Conservation (phyloP, 1,140 invertebrate genomes). For the Diabrotica virgifera region DNA sequence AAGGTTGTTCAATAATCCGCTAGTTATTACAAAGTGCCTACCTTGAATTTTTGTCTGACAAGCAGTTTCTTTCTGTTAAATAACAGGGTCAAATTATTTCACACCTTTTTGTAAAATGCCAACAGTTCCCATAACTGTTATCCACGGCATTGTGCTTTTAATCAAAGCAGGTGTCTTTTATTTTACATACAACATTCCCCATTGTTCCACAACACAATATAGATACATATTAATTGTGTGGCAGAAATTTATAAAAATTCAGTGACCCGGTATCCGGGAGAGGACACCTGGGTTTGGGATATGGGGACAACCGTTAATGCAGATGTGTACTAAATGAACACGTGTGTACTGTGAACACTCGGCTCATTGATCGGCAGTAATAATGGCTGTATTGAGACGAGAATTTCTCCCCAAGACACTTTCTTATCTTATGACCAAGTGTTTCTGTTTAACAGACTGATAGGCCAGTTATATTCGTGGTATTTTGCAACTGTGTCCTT, state of each 20-base stretch:
- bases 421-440: constrained; percentile 32
- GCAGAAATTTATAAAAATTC: constrained; percentile 20
- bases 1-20: too few relatives aligned
- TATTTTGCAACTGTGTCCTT: too few relatives aligned
- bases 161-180: constrained; percentile 27
- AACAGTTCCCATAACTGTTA: constrained; percentile 16
- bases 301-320: constrained; percentile 36
- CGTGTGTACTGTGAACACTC: constrained; percentile 15
- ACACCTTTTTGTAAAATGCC: constrained; percentile 9
- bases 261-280: constrained; percentile 26
- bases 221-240: constrained; percentile 14
- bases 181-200: constrained; percentile 13
- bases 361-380: constrained; percentile 17
- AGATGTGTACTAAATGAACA: constrained; percentile 34
- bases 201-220: constrained; percentile 26
- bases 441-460: constrained; percentile 17
- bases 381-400: constrained; percentile 18
- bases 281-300: constrained; percentile 38
- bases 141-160: constrained; percentile 12
- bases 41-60: constrained; percentile 13
- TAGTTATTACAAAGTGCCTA: neutral
- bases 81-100: constrained; percentile 11
- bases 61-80: neutral
- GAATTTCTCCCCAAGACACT: constrained; percentile 23
- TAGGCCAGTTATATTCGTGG: constrained; percentile 17